Base-by-base conservation (phyloP, 1,140 invertebrate genomes). In the Tetramorium simillimum region DNA sequence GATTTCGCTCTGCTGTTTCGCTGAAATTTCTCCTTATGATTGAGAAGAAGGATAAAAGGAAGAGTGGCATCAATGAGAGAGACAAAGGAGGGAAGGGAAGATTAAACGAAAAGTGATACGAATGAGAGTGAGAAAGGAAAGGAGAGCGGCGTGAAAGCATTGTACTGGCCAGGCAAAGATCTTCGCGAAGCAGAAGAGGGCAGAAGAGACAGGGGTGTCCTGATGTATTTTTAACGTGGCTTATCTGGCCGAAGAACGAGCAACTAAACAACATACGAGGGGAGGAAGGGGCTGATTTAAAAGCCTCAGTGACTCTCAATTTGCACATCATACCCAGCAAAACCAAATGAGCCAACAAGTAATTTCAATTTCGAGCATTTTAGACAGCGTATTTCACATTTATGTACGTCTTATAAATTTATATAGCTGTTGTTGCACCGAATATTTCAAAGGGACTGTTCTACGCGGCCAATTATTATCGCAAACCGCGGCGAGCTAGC, bases 171-270 rank as follows among this genome's bases (percentile, higher is more conserved):
- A 51, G 70, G 18, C 80, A 67, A 56, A 58, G 67, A 86, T 84
- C 80, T 72, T 78, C 5, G n/a, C 49, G 60, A 53, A 67, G 75
- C 46, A 53, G 60, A 67, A 62, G 69, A 53, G 24, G 12, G 40
- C 51, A 72, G 81, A 86, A 51, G 69, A 73, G 85, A 49, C 37
- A 67, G 65, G 40, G 40, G 49, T 69, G 56, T 62, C 49, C 33
- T 28, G 56, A 37, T 87, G 85, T 88, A 88, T 88, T 88, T 88
- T 88, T 88, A 88, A 88, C 87, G 18, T 69, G 86, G 87, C 69
- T 87, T 87, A 87, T 88, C 85, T 87, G 85, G 10, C 49, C 60
- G 21, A 76, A 65, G 49, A 69, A 86, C 87, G 85, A 86, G 62
- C 84, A 86, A 69, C 87, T 69, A 84, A 88, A 88, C 85, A 88